Evolutionary conservation across 92 coral and sea anemone genomes (phyloP).

Genomic region (Heliopora coerulea): DNA sequence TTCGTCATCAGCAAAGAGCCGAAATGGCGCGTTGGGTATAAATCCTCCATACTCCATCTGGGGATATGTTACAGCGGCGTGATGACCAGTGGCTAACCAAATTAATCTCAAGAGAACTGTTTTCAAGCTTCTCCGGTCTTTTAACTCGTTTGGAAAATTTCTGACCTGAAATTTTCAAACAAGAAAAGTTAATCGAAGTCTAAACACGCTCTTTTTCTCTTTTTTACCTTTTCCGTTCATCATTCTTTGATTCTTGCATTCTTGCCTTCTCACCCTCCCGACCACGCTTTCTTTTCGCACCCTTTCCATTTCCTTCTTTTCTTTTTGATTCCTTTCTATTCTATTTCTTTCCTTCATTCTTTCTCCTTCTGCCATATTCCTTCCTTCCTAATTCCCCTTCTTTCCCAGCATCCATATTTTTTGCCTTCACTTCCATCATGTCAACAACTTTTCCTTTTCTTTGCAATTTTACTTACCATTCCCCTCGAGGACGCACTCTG

Average conservation of each 20-base stretch:
- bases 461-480: too few relatives aligned
- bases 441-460: too few relatives aligned
- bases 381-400: too few relatives aligned
- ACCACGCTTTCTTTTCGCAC: neutral
- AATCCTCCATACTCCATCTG: constrained; percentile 90
- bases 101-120: constrained; percentile 63
- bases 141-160: constrained; percentile 68
- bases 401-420: too few relatives aligned
- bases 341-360: too few relatives aligned
- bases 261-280: too few relatives aligned
- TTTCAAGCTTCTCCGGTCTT: constrained; percentile 46
- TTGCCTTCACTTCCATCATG: too few relatives aligned
- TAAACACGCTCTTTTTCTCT: neutral
- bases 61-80: constrained; percentile 88
- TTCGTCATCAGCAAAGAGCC: constrained; percentile 74
- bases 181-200: neutral
- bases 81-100: constrained; percentile 90
- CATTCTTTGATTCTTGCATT: too few relatives aligned
- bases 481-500: too few relatives aligned
- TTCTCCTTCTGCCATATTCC: too few relatives aligned
- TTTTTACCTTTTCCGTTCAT: neutral
- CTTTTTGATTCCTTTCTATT: neutral
- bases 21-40: constrained; percentile 92
- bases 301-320: neutral
- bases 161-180: constrained; percentile 53